phyloP scores from a whole-genome alignment of 2,888 invertebrate genomes.

The Carcina quercana region DNA sequence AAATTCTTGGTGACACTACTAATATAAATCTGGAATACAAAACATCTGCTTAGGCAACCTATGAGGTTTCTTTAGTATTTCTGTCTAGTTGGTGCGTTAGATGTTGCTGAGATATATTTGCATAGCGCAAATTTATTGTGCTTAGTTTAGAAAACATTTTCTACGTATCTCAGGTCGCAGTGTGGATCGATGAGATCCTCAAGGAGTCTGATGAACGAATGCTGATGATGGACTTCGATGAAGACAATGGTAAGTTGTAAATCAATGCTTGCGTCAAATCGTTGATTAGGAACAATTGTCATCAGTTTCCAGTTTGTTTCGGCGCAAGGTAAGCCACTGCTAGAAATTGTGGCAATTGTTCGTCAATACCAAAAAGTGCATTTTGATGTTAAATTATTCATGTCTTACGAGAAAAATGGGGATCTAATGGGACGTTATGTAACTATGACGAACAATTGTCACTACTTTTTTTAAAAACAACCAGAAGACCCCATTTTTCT shows the following conservation, averaged over 20 bases:
- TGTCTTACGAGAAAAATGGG: slow-evolving; percentile 18
- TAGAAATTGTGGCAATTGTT: slow-evolving; percentile 51
- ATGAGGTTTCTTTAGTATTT: no score
- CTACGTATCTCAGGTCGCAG: slow-evolving; percentile 60
- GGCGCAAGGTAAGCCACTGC: slow-evolving; percentile 29
- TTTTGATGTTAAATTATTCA: neutral
- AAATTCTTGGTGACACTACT: no score
- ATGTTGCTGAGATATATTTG: no score
- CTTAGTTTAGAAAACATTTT: no score
- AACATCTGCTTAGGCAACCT: no score
- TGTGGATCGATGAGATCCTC: slow-evolving; percentile 64
- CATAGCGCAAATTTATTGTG: no score
- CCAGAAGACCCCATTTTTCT: slow-evolving; percentile 26
- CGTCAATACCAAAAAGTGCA: slow-evolving; percentile 16
- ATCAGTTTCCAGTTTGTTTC: slow-evolving; percentile 23
- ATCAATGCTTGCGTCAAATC: no score
- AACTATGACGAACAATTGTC: slow-evolving; percentile 37
- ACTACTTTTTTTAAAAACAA: slow-evolving; percentile 25
- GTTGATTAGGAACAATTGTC: slow-evolving; percentile 33
- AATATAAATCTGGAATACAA: no score
- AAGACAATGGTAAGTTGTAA: slow-evolving; percentile 61
- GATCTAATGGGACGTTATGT: slow-evolving; percentile 1
- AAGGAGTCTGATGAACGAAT: slow-evolving; percentile 61
- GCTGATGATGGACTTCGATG: slow-evolving; percentile 68
- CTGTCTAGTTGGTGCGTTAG: no score